Percentiles rank a stretch among this genome's conserved stretches.
Evolutionary conservation across 2,797 vertebrate species (phyloP).

Genomic region (Paedocypris micromegethes): DNA sequence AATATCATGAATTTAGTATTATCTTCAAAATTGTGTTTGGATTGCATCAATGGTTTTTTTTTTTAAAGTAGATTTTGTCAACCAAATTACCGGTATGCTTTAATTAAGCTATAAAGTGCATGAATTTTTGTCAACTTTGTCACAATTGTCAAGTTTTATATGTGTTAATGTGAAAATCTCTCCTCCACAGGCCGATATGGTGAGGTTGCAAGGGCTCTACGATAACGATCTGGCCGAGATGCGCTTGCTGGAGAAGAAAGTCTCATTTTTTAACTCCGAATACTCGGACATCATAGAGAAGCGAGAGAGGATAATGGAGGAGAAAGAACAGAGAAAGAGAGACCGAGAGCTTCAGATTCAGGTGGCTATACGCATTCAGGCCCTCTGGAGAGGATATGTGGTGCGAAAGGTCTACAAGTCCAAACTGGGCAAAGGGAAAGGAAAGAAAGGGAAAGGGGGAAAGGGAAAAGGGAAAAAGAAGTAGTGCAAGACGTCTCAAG

Average conservation of each 20-base stretch:
- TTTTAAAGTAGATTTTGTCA: too few species aligned
- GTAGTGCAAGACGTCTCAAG: background rate
- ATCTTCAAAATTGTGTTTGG: too few species aligned
- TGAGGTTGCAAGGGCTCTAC: constrained; percentile 33
- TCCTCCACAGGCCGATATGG: too few species aligned
- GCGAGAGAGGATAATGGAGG: constrained; percentile 55
- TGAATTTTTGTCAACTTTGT: too few species aligned
- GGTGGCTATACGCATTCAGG: constrained; percentile 74
- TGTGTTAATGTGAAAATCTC: too few species aligned
- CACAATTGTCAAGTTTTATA: too few species aligned
- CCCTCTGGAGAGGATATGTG: constrained; percentile 81
- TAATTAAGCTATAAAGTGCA: too few species aligned
- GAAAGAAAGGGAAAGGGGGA: constrained; percentile 62
- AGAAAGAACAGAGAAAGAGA: constrained; percentile 58
- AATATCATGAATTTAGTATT: too few species aligned
- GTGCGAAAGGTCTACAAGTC: constrained; percentile 68
- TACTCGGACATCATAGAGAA: constrained; percentile 72
- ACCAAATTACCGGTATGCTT: too few species aligned
- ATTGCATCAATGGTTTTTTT: too few species aligned
- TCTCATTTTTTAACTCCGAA: constrained; percentile 62
- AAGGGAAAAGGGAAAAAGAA: constrained; percentile 49
- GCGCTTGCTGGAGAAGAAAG: constrained; percentile 60
- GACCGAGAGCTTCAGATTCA: constrained; percentile 62
- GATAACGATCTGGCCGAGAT: constrained; percentile 66
- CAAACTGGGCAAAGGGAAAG: constrained; percentile 62